phyloP scores from a whole-genome alignment of 2,113 vertebrate genomes.

The Melanerpes aurifrons region DNA sequence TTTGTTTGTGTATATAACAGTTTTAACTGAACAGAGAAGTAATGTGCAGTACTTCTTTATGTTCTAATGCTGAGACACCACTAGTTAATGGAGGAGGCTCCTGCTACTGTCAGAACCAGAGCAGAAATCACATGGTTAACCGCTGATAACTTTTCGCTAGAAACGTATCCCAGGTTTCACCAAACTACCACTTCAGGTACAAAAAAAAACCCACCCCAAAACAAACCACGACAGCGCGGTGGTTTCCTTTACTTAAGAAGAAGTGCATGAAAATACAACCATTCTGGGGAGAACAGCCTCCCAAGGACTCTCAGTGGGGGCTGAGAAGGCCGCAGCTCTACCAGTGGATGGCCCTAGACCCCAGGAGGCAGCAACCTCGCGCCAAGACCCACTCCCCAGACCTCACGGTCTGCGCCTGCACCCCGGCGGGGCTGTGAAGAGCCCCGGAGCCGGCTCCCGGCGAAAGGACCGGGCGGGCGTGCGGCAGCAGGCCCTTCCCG shows the following conservation, averaged over 20 bases:
- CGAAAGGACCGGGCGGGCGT: too few relatives aligned
- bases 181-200: background rate
- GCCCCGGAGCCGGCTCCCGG: background rate
- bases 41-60: too few relatives aligned
- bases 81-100: background rate
- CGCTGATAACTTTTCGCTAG: background rate
- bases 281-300: background rate
- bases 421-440: background rate
- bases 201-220: too few relatives aligned
- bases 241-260: background rate
- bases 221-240: too few relatives aligned
- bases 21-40: background rate
- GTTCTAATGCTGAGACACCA: rapidly evolving
- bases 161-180: background rate
- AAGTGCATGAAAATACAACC: background rate
- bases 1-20: background rate
- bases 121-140: too few relatives aligned
- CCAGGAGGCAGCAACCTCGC: too few relatives aligned
- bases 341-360: rapidly evolving
- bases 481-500: background rate
- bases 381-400: too few relatives aligned
- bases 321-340: background rate
- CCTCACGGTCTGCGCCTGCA: background rate
- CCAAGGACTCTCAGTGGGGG: rapidly evolving
- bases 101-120: rapidly evolving